Evolutionary conservation across 2,797 vertebrate genomes (phyloP).

Genomic region (Sciurus carolinensis): DNA sequence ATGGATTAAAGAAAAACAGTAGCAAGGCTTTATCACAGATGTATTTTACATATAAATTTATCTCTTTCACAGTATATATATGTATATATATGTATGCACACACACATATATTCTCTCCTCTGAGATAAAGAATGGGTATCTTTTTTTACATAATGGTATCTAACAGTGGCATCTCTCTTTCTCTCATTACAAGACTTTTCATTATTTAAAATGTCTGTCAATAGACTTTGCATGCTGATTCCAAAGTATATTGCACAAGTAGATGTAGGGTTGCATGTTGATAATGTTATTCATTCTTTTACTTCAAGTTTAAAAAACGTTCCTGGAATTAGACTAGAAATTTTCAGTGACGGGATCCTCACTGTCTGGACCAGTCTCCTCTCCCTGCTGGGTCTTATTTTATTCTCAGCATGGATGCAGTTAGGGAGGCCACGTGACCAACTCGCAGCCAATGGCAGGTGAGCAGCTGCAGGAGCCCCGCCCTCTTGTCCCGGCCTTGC

Average conservation of each 20-base stretch:
- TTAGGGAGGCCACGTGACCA: neutral
- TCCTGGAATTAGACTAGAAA: neutral
- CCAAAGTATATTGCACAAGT: neutral
- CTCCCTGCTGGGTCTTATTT: too few relatives aligned
- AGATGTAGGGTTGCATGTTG: neutral
- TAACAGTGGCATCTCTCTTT: neutral
- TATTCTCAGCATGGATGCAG: too few relatives aligned
- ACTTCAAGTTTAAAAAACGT: neutral
- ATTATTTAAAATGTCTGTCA: neutral
- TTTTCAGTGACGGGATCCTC: too few relatives aligned
- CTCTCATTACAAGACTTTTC: neutral
- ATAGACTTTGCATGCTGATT: neutral
- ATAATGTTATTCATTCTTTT: too few relatives aligned
- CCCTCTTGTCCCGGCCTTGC: neutral
- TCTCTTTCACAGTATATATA: neutral
- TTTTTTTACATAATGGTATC: neutral
- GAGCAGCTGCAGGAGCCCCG: accelerated
- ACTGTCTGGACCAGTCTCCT: neutral
- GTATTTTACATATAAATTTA: neutral
- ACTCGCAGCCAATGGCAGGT: neutral
- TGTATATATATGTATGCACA: too few relatives aligned
- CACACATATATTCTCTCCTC: neutral
- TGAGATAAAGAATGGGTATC: neutral
- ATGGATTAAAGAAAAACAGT: neutral
- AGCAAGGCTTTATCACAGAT: neutral